These are phyloP conservation scores for Pachycephala philippinensis DNA, from an alignment of 2,113 vertebrate genomes.

Conservation along the genomic window DNA sequence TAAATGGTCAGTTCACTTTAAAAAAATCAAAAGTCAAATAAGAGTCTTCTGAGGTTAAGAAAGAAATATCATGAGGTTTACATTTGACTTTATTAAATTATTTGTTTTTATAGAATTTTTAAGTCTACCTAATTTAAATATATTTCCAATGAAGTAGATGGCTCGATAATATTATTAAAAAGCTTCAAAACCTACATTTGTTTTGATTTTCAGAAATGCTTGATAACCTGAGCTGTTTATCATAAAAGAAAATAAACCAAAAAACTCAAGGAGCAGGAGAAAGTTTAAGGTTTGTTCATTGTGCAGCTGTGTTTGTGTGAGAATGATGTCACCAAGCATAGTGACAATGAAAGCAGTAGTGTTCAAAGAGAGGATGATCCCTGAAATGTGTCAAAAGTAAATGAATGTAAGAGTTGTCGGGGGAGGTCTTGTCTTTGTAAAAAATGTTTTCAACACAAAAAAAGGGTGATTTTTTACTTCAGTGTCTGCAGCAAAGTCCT, in stretches of 20 bases:
- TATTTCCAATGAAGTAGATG: neutral
- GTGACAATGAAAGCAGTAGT: neutral
- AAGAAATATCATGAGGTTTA: neutral
- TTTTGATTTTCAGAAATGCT: neutral
- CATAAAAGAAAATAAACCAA: neutral
- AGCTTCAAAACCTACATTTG: neutral
- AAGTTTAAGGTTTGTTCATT: neutral
- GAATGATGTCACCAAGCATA: neutral
- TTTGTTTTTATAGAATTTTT: neutral
- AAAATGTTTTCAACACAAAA: neutral
- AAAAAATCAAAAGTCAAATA: neutral
- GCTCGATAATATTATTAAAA: neutral
- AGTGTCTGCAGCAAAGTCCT: neutral
- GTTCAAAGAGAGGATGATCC: neutral
- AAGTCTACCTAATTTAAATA: neutral
- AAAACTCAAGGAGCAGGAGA: neutral
- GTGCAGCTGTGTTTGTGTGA: neutral
- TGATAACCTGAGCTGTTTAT: neutral
- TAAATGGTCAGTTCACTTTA: neutral
- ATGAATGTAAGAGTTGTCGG: neutral
- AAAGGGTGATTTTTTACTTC: neutral
- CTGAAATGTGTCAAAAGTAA: neutral
- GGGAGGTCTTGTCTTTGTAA: neutral
- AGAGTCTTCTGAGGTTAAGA: neutral
- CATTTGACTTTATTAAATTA: neutral